A percentile compares a stretch with the other conserved stretches of the same genome.
Evolutionary conservation across 2,797 vertebrate species (phyloP).

Genomic region (Anguilla marmorata): DNA sequence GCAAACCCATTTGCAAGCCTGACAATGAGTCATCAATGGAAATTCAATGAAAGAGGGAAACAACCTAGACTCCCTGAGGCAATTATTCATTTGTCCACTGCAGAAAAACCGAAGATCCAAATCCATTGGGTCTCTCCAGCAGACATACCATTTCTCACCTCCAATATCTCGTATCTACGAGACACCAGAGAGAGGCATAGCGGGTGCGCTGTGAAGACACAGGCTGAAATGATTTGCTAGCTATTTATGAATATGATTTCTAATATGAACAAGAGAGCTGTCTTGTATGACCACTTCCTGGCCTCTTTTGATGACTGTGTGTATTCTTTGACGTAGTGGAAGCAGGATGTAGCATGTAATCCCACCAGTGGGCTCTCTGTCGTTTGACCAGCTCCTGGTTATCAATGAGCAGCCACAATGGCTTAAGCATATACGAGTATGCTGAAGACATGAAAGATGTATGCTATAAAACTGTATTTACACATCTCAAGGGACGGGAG

Average conservation of each 20-base stretch:
- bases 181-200: not conserved
- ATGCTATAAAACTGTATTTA: not conserved
- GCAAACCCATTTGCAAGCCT: not conserved
- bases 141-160: not conserved
- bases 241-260: not conserved
- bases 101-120: not conserved
- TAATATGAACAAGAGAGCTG: not conserved
- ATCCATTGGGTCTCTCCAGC: not conserved
- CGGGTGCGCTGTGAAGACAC: not conserved
- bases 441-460: no score
- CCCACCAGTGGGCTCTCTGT: no score
- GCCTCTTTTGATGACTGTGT: not conserved
- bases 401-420: no score
- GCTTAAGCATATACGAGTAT: no score
- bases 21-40: not conserved
- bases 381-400: no score
- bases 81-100: not conserved
- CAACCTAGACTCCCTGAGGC: not conserved
- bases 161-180: not conserved
- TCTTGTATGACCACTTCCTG: not conserved
- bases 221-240: not conserved
- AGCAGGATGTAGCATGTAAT: not conserved
- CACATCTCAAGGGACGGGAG: not conserved
- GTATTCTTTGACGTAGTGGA: not conserved
- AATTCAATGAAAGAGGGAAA: not conserved